Percentiles rank a stretch among this genome's conserved stretches.
Conservation (phyloP, 2,888 invertebrate genomes). For the Seira sanloemensis region DNA sequence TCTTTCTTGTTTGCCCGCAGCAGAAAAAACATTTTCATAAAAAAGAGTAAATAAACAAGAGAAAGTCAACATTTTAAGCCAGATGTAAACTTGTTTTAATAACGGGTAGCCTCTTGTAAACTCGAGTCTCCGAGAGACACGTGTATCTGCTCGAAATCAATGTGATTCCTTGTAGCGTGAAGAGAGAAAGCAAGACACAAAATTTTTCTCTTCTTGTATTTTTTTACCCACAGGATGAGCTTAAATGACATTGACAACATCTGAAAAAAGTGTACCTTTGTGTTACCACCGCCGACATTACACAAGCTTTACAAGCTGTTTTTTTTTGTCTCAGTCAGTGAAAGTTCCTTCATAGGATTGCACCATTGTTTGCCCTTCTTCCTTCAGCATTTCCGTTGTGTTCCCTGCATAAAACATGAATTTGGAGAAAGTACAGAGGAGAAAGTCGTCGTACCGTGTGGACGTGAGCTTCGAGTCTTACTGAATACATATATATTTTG, state of each 20-base stretch:
- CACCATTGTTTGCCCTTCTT: background rate
- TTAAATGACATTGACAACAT: background rate
- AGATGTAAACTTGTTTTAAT: background rate
- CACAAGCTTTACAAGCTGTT: background rate
- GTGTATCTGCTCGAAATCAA: background rate
- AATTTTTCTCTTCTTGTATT: background rate
- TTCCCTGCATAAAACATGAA: constrained; percentile 1
- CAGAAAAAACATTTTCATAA: background rate
- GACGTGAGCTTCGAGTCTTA: background rate
- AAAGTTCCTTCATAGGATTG: background rate
- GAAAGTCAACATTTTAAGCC: background rate
- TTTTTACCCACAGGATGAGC: background rate
- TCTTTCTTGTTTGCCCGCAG: background rate
- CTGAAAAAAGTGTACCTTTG: background rate
- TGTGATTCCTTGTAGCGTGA: background rate
- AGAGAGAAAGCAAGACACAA: background rate
- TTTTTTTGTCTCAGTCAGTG: background rate
- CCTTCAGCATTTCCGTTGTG: background rate
- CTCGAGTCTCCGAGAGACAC: background rate
- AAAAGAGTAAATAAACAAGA: background rate
- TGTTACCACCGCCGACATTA: background rate
- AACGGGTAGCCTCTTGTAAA: background rate
- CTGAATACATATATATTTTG: background rate
- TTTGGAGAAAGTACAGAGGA: background rate
- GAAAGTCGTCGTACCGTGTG: too few relatives aligned